Evolutionary conservation across 2,888 invertebrate species (phyloP).

Genomic region (Punctoribates punctum): DNA sequence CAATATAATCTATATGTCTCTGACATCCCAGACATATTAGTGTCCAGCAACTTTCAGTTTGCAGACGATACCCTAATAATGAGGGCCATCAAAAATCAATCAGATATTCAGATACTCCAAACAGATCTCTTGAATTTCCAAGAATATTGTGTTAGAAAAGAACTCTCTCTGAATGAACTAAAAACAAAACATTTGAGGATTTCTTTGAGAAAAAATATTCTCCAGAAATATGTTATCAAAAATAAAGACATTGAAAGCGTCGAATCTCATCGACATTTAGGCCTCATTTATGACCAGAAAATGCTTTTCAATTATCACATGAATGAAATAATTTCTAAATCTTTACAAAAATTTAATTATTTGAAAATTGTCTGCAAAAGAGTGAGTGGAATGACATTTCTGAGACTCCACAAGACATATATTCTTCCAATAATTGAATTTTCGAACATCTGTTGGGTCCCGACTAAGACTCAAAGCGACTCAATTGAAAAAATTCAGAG

Average conservation of each 20-base stretch:
- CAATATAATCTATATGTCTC: neutral
- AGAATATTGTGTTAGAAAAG: neutral
- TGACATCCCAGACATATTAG: neutral
- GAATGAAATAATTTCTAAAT: neutral
- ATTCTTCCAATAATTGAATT: neutral
- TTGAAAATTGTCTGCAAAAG: neutral
- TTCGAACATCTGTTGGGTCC: neutral
- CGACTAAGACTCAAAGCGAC: neutral
- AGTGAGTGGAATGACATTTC: neutral
- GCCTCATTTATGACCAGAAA: neutral
- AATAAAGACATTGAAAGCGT: neutral
- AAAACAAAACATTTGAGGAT: neutral
- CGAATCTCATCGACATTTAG: neutral
- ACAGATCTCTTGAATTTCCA: neutral
- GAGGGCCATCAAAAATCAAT: neutral
- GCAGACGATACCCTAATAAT: neutral
- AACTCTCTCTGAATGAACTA: neutral
- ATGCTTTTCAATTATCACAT: neutral
- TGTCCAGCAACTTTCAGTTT: neutral
- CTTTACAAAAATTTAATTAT: neutral
- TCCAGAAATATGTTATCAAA: neutral
- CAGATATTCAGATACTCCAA: no score
- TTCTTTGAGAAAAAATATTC: neutral
- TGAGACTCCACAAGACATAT: neutral
- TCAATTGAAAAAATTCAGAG: neutral